phyloP scores from a whole-genome alignment of 1,140 invertebrate species.

The Pachyrhynchus sulphureomaculatus region DNA sequence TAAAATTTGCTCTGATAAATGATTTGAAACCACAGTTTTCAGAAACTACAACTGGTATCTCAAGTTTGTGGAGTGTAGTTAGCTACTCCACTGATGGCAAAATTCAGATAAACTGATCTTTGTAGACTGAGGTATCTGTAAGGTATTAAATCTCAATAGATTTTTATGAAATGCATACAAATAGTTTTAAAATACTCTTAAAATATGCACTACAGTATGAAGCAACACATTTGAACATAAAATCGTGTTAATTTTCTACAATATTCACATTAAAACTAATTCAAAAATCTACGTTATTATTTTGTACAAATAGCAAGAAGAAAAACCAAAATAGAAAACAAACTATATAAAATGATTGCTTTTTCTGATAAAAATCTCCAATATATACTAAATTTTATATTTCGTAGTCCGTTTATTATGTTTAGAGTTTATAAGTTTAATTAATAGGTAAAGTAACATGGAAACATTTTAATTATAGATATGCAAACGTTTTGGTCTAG shows the following conservation, averaged over 20 bases:
- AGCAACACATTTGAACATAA: no score
- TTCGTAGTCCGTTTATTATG: neutral
- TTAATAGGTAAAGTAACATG: neutral
- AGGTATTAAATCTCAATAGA: no score
- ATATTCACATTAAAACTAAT: neutral
- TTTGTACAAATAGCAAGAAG: neutral
- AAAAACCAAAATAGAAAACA: neutral
- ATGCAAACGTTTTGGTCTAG: constrained; percentile 6
- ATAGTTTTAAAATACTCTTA: no score
- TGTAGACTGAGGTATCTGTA: no score
- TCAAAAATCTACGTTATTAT: neutral
- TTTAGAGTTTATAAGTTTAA: neutral
- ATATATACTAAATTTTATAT: neutral
- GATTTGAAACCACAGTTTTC: no score
- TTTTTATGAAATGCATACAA: no score
- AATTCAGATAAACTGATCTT: no score
- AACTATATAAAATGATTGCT: neutral
- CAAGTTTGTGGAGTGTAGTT: no score
- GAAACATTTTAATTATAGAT: neutral
- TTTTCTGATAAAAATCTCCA: neutral
- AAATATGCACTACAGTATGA: no score
- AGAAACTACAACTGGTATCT: no score
- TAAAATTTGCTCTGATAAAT: no score
- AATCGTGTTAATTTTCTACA: neutral
- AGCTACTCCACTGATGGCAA: no score